These are phyloP conservation scores for Tachycineta bicolor DNA, from an alignment of 2,113 vertebrate genomes.

Conservation along the genomic window DNA sequence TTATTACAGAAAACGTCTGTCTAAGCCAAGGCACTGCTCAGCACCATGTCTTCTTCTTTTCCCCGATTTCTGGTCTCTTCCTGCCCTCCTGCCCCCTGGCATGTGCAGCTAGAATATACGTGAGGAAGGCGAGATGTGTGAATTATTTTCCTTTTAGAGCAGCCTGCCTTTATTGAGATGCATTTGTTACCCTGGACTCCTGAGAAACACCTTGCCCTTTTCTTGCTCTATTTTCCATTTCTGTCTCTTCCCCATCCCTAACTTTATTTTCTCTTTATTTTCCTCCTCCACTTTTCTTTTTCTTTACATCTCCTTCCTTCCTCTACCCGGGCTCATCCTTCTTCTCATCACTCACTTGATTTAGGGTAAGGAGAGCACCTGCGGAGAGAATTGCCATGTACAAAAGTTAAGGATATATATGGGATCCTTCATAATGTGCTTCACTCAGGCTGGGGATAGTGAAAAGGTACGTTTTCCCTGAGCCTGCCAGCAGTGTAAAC, in stretches of 20 bases:
- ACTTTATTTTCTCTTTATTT: conserved; percentile 65
- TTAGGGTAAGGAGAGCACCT: conserved; percentile 60
- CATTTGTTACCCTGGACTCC: conserved; percentile 58
- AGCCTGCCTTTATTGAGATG: conserved; percentile 62
- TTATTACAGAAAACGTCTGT: background rate
- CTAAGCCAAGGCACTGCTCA: background rate
- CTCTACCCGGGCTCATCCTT: background rate
- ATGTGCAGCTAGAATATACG: conserved; percentile 38
- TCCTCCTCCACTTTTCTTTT: conserved; percentile 10
- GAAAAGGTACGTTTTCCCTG: conserved; percentile 69
- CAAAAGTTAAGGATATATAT: conserved; percentile 74
- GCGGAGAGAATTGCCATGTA: conserved; percentile 54
- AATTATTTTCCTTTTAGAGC: conserved; percentile 67
- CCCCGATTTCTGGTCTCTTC: background rate
- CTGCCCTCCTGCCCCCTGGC: background rate
- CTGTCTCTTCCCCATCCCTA: conserved; percentile 35
- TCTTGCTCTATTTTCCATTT: conserved; percentile 50
- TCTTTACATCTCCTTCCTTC: conserved; percentile 10
- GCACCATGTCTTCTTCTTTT: background rate
- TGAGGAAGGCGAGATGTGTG: background rate
- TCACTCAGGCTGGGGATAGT: conserved; percentile 67
- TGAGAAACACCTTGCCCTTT: conserved; percentile 55
- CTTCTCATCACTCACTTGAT: conserved; percentile 67
- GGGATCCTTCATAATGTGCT: conserved; percentile 67
- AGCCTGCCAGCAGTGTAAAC: conserved; percentile 73